phyloP scores from a whole-genome alignment of 2,113 vertebrate genomes.

The Siniperca knerii region DNA sequence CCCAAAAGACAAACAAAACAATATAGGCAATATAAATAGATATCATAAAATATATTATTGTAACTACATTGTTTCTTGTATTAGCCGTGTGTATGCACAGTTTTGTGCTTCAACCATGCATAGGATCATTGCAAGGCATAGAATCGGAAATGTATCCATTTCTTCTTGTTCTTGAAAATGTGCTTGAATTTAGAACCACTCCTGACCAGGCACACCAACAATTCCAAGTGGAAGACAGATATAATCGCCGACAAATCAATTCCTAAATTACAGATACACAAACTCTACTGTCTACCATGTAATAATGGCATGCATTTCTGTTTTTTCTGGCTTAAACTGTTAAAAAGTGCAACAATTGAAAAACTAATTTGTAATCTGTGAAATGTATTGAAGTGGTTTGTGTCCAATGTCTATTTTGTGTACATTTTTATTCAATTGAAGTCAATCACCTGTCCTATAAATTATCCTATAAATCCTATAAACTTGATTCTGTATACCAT shows the following conservation, averaged over 20 bases:
- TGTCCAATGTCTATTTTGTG: too few relatives aligned
- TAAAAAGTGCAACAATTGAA: too few relatives aligned
- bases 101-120: not conserved
- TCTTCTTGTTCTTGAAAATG: not conserved
- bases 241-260: not conserved
- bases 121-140: not conserved
- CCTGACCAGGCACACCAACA: not conserved
- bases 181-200: not conserved
- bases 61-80: not conserved
- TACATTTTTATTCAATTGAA: too few relatives aligned
- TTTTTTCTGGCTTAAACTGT: not conserved
- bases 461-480: slow-evolving; percentile 6
- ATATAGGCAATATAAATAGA: not conserved
- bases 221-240: too few relatives aligned
- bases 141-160: not conserved
- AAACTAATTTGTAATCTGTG: too few relatives aligned
- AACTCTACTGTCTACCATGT: too few relatives aligned
- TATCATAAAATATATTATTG: not conserved
- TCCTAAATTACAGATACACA: too few relatives aligned
- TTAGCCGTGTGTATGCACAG: too few relatives aligned
- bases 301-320: not conserved
- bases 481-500: not conserved
- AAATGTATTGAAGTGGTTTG: too few relatives aligned
- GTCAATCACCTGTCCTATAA: too few relatives aligned
- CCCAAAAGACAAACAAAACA: not conserved